These are phyloP conservation scores for Cotesia congregata DNA, from an alignment of 2,888 invertebrate species.

Conservation along the genomic window DNA sequence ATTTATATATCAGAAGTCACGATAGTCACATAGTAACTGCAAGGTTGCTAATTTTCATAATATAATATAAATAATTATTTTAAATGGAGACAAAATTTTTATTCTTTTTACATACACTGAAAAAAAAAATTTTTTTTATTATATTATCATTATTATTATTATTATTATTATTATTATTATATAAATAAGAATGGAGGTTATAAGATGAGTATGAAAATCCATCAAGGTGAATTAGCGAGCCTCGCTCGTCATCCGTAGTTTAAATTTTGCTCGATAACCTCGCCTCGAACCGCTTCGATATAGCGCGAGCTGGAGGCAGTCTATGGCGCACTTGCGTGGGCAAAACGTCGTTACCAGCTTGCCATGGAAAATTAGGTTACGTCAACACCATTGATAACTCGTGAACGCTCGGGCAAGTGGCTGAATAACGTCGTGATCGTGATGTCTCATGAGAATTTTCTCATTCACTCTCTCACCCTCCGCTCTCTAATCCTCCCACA, in stretches of 20 bases:
- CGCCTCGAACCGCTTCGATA: not conserved
- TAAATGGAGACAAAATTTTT: too few relatives aligned
- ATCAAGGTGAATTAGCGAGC: slow-evolving; percentile 28
- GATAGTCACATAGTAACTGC: too few relatives aligned
- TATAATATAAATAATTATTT: too few relatives aligned
- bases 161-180: not conserved
- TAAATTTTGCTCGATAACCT: slow-evolving; percentile 14
- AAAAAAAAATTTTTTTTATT: not conserved
- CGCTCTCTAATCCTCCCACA: not conserved
- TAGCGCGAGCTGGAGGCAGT: not conserved
- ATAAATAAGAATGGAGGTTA: not conserved
- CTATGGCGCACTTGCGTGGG: slow-evolving; percentile 18
- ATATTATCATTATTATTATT: not conserved
- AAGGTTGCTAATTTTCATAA: too few relatives aligned
- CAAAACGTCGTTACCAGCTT: slow-evolving; percentile 48
- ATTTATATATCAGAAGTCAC: too few relatives aligned
- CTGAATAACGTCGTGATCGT: not conserved
- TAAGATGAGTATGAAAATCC: slow-evolving; percentile 16
- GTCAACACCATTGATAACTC: slow-evolving; percentile 54
- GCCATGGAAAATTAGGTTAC: slow-evolving; percentile 51
- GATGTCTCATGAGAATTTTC: slow-evolving; percentile 23
- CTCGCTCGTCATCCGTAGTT: slow-evolving; percentile 25
- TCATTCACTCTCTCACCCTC: not conserved
- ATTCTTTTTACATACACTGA: too few relatives aligned
- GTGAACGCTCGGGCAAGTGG: not conserved